Base-by-base conservation (phyloP, 2,113 vertebrate species). In the Illadopsis cleaveri region DNA sequence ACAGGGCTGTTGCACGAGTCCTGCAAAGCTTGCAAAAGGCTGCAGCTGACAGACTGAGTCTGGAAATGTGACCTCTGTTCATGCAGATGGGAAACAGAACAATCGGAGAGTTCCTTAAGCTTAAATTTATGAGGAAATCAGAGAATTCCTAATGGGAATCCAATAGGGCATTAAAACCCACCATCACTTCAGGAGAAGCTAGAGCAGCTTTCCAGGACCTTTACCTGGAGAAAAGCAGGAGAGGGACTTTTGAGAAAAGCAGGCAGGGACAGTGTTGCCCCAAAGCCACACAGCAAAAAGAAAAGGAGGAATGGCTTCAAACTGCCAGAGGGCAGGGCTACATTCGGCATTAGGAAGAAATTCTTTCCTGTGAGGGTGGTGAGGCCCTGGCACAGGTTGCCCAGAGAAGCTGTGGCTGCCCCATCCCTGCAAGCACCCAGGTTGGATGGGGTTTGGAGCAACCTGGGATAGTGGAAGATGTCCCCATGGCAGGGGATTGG, bases 1-100 rank as follows among this genome's bases (percentile, higher is more conserved):
- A 10, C 30, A 66, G 17, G 51, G 28, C 48, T 72, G 44, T 1
- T n/a, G 17, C 2, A 1, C 0, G 0, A 65, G 57, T 38, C 72
- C 77, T 75, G 44, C 69, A 91, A 68, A 84, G 40, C 22, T 72
- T 64, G 47, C 47, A 7, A 5, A 91, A 89, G 11, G 40, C 25
- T 66, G 45, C 30, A 31, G 9, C 9, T 44, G 22, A 88, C 37
- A 96, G 12, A 75, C 27, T 17, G 24, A 66, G 31, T 14, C 42
- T 87, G 81, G 35, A 78, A 89, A 66, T 3, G 6, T 1, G 44
- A 66, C 15, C 66, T 66, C 64, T 66, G 24, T 11, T 82, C 61
- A 44, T 68, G 23, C 31, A 90, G 35, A 60, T 15, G 28, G 25
- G 30, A 79, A 94, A 71, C 21, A 71, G 10, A 86, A 73, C 12